phyloP scores from a whole-genome alignment of 1,140 invertebrate species.

The Macrobrachium rosenbergii region DNA sequence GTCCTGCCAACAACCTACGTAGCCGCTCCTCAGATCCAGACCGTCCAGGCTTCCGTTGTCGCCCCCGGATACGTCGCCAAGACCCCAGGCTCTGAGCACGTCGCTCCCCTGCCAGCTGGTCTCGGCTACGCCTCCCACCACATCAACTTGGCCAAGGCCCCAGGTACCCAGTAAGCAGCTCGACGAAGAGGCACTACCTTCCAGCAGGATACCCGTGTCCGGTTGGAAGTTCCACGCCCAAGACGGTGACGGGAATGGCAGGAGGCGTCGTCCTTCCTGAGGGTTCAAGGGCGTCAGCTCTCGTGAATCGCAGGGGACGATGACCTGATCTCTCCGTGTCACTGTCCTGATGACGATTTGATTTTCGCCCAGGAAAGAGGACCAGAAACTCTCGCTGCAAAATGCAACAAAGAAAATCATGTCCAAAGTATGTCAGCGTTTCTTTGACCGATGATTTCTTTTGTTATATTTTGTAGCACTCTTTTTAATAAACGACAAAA shows the following conservation, averaged over 20 bases:
- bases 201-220: background rate
- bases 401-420: too few relatives aligned
- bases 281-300: too few relatives aligned
- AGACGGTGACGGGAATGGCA: background rate
- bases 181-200: background rate
- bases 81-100: conserved; percentile 53
- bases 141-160: conserved; percentile 51
- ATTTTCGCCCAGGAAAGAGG: too few relatives aligned
- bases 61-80: conserved; percentile 62
- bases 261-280: too few relatives aligned
- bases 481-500: too few relatives aligned
- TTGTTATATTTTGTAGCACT: too few relatives aligned
- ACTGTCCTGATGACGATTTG: too few relatives aligned
- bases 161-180: conserved; percentile 45
- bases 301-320: too few relatives aligned
- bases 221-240: background rate
- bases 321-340: too few relatives aligned
- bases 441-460: too few relatives aligned
- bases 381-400: too few relatives aligned
- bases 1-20: background rate
- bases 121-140: conserved; percentile 62
- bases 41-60: conserved; percentile 17
- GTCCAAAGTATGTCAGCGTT: too few relatives aligned
- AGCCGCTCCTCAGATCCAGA: background rate
- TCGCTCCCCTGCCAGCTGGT: conserved; percentile 57